Evolutionary conservation across 2,797 vertebrate genomes (phyloP).

Genomic region (Anabacerthia variegaticeps): DNA sequence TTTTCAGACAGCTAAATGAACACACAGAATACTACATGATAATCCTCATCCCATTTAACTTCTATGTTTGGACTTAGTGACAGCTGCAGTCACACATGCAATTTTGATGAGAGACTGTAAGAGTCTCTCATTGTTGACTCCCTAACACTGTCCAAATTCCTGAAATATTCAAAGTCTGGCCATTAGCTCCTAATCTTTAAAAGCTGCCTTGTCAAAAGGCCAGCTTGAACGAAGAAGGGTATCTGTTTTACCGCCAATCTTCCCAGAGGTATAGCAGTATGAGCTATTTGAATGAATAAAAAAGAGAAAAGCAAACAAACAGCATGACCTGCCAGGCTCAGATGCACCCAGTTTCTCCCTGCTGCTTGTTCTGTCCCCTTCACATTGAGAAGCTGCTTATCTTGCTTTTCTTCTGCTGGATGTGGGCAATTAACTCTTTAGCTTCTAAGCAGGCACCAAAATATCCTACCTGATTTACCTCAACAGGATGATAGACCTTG

Average conservation of each 20-base stretch:
- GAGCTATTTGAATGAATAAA: not conserved
- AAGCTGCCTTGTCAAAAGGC: not conserved
- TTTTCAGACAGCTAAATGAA: not conserved
- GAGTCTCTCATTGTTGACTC: not conserved
- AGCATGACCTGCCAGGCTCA: not conserved
- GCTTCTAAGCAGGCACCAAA: not conserved
- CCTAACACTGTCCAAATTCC: not conserved
- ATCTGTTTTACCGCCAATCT: constrained; percentile 9
- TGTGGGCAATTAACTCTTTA: not conserved
- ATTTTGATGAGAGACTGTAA: not conserved
- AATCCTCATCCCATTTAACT: not conserved
- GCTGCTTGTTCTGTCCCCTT: not conserved
- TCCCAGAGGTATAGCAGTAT: constrained; percentile 10
- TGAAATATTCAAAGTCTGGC: not conserved
- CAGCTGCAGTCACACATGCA: not conserved
- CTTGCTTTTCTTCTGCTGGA: not conserved
- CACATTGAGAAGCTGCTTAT: not conserved
- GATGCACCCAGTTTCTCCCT: not conserved
- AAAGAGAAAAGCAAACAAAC: not conserved
- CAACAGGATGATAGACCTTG: not conserved
- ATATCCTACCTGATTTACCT: not conserved
- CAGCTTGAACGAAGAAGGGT: not conserved
- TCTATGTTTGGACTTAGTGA: constrained; percentile 19
- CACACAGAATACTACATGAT: not conserved
- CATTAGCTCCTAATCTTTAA: constrained; percentile 14